Evolutionary conservation across 2,113 vertebrate genomes (phyloP), one percentile per base, ranked within the genome.

Genomic region (Heliornis fulica): DNA sequence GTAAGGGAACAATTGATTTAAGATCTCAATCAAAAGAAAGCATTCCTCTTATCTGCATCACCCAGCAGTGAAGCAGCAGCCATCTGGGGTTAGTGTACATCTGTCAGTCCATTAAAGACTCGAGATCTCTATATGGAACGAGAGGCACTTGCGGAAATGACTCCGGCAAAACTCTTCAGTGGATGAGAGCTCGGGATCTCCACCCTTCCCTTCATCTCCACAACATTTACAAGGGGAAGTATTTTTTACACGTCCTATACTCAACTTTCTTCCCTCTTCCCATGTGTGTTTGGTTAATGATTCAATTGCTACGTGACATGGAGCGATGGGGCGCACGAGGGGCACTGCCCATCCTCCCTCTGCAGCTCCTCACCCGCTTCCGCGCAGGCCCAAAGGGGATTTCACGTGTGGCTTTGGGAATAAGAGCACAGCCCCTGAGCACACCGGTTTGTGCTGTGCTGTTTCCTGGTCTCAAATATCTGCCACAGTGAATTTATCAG

Each of bases 1-100:
- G 79, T 72, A 92, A 91, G 84, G 90, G 84, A 97, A 96, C 93
- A 95, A 96, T 94, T 96, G 94, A 94, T 96, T 94, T 94, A 94
- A 94, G 89, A 89, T 94, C 71, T 95, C 93, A 94, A 96, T 96
- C 91, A 92, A 90, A 90, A 71, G 76, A 89, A 93, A 90, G 87
- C 85, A 85, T 83, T 74, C 43, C 56, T 95, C 84, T 95, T 91
- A 93, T 91, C 87, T 86, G 66, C 83, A 53, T 45, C 77, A 87
- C 81, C 60, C 63, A 78, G 92, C 74, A 74, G 26, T 15, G 69
- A 75, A 87, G 81, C 25, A 87, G 6, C 79, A 92, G 72, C 69
- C 87, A 84, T 81, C 92, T 81, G 93, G 83, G 82, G 68, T 83
- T 90, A 63, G 26, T 63, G 79, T 77, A 56, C 92, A 80, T 95